phyloP scores from a whole-genome alignment of 1,140 invertebrate genomes.

The Protaetia brevitarsis region DNA sequence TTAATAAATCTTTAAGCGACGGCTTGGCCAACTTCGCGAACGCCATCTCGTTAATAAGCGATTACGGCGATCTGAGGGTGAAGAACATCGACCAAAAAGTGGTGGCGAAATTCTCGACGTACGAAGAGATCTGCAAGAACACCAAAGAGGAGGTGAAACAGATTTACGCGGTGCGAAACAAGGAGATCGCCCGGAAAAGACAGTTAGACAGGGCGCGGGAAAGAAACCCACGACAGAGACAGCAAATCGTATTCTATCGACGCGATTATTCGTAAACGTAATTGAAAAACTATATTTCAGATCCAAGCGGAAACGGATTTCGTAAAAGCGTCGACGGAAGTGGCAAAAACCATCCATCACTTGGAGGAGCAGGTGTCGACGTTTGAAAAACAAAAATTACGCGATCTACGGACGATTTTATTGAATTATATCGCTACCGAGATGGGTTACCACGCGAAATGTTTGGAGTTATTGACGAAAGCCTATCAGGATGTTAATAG shows the following conservation, averaged over 20 bases:
- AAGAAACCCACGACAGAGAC: conserved; percentile 63
- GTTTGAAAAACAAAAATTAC: conserved; percentile 71
- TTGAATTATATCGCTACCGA: conserved; percentile 67
- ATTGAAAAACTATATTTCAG: conserved; percentile 44
- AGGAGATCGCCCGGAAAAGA: conserved; percentile 62
- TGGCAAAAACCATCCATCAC: conserved; percentile 67
- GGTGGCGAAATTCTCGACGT: conserved; percentile 62
- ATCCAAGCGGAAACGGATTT: conserved; percentile 70
- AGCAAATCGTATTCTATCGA: conserved; percentile 64
- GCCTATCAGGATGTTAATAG: conserved; percentile 64
- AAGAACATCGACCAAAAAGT: conserved; percentile 68
- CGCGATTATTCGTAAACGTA: not conserved
- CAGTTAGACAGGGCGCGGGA: conserved; percentile 62
- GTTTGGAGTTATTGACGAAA: conserved; percentile 67
- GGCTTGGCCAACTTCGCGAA: conserved; percentile 63
- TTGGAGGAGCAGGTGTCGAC: conserved; percentile 69
- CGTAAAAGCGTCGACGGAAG: conserved; percentile 67
- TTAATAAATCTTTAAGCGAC: conserved; percentile 64
- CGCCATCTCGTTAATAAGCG: conserved; percentile 63
- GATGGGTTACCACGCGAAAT: conserved; percentile 70
- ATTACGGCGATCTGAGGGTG: conserved; percentile 68
- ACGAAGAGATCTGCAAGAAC: conserved; percentile 68
- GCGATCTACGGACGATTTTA: conserved; percentile 66
- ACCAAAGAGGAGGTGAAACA: conserved; percentile 69
- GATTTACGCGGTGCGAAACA: conserved; percentile 64